Base-by-base conservation (phyloP, 2,888 invertebrate species). In the Odontomyia ornata region DNA sequence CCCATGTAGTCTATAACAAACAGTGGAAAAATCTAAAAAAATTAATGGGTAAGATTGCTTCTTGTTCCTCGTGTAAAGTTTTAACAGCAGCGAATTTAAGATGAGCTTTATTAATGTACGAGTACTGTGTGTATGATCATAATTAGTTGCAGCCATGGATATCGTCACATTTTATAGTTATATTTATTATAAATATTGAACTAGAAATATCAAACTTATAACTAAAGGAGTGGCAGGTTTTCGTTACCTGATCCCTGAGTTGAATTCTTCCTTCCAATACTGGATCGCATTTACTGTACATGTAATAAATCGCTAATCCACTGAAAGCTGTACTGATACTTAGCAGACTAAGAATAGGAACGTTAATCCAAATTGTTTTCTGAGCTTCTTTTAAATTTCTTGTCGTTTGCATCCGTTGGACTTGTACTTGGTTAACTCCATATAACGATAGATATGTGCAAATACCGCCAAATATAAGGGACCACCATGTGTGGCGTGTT, bases 381-480 rank as follows among this genome's bases (percentile, higher is more conserved):
- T 92, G 93, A 0, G 95, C 92, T 0, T 91, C 88, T 78, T 90
- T 90, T 69, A 96, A 85, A 78, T 91, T 91, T 83, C 90, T 91
- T 15, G 93, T 91, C 4, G 94, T 92, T 76, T 93, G 84, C 73
- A 93, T 87, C 57, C 94, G 88, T 84, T 94, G 94, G 0, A 94
- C 91, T 85, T 93, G 96, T 0, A 95, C 93, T 85, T 96, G 96
- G 84, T 96, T 96, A 0, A 96, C 95, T 1, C 93, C 96, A 84
- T 95, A 96, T 7, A 96, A 83, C 0, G 95, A 92, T 56, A 95
- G 84, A 83, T 93, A 96, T 0, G 94, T 95, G 75, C 93, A 89
- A 47, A 92, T 86, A 0, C 96, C 96, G n/a, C 96, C 96, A 72
- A 96, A 88, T 3, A 91, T 87, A 28, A 95, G 88, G 0, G 93